Conservation (phyloP, 2,797 vertebrate species). For the Merluccius polli region DNA sequence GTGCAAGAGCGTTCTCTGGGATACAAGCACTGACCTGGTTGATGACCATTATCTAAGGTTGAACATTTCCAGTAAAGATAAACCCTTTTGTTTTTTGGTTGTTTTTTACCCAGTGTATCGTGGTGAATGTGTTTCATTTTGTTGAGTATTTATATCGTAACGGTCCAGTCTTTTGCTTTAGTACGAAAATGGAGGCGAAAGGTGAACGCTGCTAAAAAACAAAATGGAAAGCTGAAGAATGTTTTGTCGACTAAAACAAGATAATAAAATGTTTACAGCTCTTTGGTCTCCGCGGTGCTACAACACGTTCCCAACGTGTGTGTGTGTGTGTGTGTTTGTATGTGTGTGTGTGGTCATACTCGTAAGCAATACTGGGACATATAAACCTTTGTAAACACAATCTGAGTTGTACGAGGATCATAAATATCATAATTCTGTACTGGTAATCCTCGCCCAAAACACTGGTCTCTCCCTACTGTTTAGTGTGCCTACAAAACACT, state of each 20-base stretch:
- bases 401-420: slow-evolving; percentile 70
- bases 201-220: slow-evolving; percentile 81
- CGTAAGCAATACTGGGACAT: slow-evolving; percentile 83
- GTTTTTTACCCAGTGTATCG: slow-evolving; percentile 85
- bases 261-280: slow-evolving; percentile 88
- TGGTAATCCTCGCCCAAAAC: too few relatives aligned
- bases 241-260: slow-evolving; percentile 81
- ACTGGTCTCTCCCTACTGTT: not conserved
- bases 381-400: slow-evolving; percentile 82
- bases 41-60: slow-evolving; percentile 78
- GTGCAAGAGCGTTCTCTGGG: slow-evolving; percentile 84
- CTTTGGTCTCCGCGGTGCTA: slow-evolving; percentile 75
- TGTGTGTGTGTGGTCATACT: slow-evolving; percentile 83
- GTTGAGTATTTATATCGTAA: slow-evolving; percentile 91
- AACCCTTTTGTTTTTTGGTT: slow-evolving; percentile 45
- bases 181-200: slow-evolving; percentile 82
- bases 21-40: slow-evolving; percentile 82
- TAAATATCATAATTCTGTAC: too few relatives aligned
- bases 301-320: slow-evolving; percentile 59
- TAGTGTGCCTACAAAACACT: slow-evolving; percentile 18
- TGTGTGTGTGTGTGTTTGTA: slow-evolving; percentile 83
- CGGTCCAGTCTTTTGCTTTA: slow-evolving; percentile 83
- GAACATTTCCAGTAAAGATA: slow-evolving; percentile 81
- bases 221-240: slow-evolving; percentile 71
- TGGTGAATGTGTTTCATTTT: slow-evolving; percentile 96